Evolutionary conservation across 2,113 vertebrate species (phyloP).

Genomic region (Phalacrocorax carbo): DNA sequence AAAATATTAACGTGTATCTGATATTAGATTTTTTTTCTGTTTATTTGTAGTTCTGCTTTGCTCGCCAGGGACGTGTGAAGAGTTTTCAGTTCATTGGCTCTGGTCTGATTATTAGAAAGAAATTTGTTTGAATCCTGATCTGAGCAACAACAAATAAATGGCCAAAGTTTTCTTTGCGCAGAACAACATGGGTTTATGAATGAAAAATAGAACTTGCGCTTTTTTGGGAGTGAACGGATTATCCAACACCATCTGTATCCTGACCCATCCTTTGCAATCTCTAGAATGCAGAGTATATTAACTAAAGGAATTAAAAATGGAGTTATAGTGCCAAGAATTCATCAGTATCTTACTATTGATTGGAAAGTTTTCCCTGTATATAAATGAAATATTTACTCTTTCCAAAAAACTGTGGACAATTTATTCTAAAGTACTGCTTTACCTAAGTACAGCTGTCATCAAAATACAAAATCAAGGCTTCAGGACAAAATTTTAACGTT

Average conservation of each 20-base stretch:
- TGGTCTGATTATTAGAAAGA: slow-evolving; percentile 34
- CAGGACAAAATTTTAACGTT: slow-evolving; percentile 17
- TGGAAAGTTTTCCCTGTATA: not conserved
- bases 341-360: not conserved
- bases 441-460: not conserved
- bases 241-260: slow-evolving; percentile 7
- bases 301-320: slow-evolving; percentile 16
- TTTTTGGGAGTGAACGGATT: slow-evolving; percentile 45
- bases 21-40: not conserved
- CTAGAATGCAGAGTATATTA: not conserved
- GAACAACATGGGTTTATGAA: slow-evolving; percentile 28
- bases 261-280: not conserved
- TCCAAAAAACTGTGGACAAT: not conserved
- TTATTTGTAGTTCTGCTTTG: slow-evolving; percentile 11
- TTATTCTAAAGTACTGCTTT: not conserved
- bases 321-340: not conserved
- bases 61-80: not conserved
- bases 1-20: not conserved
- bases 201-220: slow-evolving; percentile 28
- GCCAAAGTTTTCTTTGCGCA: slow-evolving; percentile 29
- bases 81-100: slow-evolving; percentile 19
- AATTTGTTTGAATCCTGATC: slow-evolving; percentile 59
- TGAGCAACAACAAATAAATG: slow-evolving; percentile 50
- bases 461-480: slow-evolving; percentile 7
- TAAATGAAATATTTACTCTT: not conserved